These are phyloP conservation scores for Tillus elongatus DNA, from an alignment of 2,888 invertebrate genomes.

Conservation along the genomic window DNA sequence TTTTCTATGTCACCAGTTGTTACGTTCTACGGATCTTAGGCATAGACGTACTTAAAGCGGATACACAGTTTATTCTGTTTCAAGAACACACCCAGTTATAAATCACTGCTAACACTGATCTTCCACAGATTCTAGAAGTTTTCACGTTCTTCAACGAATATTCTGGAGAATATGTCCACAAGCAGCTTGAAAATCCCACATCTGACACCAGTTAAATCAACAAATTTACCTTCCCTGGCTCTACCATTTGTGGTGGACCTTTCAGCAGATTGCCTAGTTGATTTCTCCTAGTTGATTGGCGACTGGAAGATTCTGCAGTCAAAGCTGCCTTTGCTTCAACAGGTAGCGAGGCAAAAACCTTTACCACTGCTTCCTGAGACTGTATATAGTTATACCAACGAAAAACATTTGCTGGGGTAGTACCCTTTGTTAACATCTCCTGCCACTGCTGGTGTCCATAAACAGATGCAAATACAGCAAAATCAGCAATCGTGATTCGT, in stretches of 20 bases:
- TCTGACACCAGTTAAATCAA: constrained; percentile 94
- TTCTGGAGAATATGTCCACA: too few relatives aligned
- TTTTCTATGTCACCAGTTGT: too few relatives aligned
- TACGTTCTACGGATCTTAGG: too few relatives aligned
- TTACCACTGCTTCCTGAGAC: constrained; percentile 50
- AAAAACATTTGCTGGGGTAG: constrained; percentile 49
- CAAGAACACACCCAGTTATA: too few relatives aligned
- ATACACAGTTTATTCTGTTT: too few relatives aligned
- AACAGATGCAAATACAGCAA: constrained; percentile 72
- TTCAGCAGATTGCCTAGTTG: constrained; percentile 19
- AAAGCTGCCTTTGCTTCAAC: constrained; percentile 41
- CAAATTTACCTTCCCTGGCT: constrained; percentile 86
- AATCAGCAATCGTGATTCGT: constrained; percentile 75
- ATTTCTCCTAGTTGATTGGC: too few relatives aligned
- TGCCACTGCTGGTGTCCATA: constrained; percentile 45
- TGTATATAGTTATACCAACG: constrained; percentile 62
- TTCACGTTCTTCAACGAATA: too few relatives aligned
- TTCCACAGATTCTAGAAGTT: too few relatives aligned
- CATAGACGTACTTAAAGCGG: too few relatives aligned
- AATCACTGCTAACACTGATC: too few relatives aligned
- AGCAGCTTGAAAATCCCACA: too few relatives aligned
- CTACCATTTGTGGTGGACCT: constrained; percentile 22
- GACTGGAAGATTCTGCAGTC: constrained; percentile 14
- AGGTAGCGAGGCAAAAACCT: constrained; percentile 49
- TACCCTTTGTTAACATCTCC: constrained; percentile 37